Percentiles rank a stretch among this genome's conserved stretches.
These are phyloP conservation scores for Prunella fulvescens DNA, from an alignment of 2,113 vertebrate species.

Conservation along the genomic window DNA sequence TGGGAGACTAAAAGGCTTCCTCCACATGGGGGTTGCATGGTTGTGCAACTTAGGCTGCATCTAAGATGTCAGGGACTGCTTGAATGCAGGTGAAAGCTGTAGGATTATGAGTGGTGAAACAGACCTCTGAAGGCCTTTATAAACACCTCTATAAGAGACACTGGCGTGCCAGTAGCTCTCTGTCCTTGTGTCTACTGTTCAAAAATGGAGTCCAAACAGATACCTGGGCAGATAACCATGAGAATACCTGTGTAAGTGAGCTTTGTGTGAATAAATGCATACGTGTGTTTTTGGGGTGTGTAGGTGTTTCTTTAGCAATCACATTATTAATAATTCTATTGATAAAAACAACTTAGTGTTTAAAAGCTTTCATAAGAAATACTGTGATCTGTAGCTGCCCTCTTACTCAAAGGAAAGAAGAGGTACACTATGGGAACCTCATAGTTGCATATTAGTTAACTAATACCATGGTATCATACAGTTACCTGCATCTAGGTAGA, in stretches of 20 bases:
- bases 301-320: neutral
- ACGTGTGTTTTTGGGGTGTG: neutral
- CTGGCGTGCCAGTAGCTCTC: neutral
- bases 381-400: neutral
- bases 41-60: neutral
- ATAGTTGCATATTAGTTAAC: neutral
- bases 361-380: neutral
- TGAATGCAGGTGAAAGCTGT: neutral
- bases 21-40: accelerated
- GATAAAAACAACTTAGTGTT: neutral
- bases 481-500: neutral
- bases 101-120: neutral
- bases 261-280: neutral
- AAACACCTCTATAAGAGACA: neutral
- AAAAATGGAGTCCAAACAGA: neutral
- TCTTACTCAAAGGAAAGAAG: neutral
- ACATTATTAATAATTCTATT: neutral
- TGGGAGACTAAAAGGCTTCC: neutral
- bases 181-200: neutral
- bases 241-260: neutral
- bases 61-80: neutral
- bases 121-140: neutral
- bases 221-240: neutral
- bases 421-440: neutral
- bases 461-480: too few species aligned